Base-by-base conservation (phyloP, 1,140 invertebrate genomes). In the Belonocnema kinseyi region DNA sequence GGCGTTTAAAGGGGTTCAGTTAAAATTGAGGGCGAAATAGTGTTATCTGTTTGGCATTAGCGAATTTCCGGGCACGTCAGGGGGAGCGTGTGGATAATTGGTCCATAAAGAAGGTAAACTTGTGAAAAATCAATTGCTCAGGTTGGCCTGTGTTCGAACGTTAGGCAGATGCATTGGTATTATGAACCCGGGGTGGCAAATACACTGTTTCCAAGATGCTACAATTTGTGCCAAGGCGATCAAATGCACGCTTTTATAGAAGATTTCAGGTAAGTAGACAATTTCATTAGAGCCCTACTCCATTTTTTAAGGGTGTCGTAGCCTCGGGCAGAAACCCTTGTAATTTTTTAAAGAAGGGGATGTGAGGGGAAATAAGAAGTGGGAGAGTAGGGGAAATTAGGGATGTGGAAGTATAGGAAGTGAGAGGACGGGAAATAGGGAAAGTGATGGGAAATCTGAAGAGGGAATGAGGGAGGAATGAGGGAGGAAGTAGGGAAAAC, bases 91-190 rank as follows among this genome's bases (percentile, higher is more conserved):
- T 66, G 26, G 26, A 16, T 66, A 66, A 66, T 66, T 66, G 61
- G 26, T 40, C 61, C 12, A 66, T 66, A 66, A 66, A 66, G 61
- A 66, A 66, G 61, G 61, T 66, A 40, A 66, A 66, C 33, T 40
- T 66, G 26, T 66, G 61, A 66, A 66, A 66, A 66, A 66, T 66
- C 61, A 66, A 54, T 74, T 74, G 52, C 33, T 56, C 77, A 93
- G 93, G 90, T 93, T 72, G 96, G 97, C 50, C 90, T 98, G 33
- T 96, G 96, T 81, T 93, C 94, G 10, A 95, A 95, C 77, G 91
- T 98, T 54, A 94, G 95, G 75, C 96, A 98, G 91, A 95, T 97
- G 89, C 95, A 97, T 85, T 98, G 97, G 97, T 97, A 95, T 87
- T 96, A 94, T 81, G 96, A 98, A 85, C 94, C 95, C 46, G 95